A percentile compares a stretch with the other conserved stretches of the same genome.
Conservation (phyloP, 37 sponge, comb jelly and placozoan species). For the Diacarnus erythraeanus region DNA sequence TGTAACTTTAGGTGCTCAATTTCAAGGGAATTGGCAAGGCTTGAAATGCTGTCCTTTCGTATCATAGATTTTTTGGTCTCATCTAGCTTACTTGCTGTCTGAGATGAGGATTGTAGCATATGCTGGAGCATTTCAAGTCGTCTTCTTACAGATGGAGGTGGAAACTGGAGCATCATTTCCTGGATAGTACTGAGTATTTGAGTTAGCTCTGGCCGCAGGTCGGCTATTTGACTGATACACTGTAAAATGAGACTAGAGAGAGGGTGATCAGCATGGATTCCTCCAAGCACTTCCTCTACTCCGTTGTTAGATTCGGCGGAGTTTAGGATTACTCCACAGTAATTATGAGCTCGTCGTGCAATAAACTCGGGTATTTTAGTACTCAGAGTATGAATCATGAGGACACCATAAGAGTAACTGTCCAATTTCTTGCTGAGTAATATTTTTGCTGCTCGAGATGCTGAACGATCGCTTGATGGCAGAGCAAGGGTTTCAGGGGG, state of each 20-base stretch:
- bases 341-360: not conserved
- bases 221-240: slow-evolving; percentile 16
- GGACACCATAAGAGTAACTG: slow-evolving; percentile 34
- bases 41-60: slow-evolving; percentile 20
- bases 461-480: not conserved
- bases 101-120: not conserved
- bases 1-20: slow-evolving; percentile 37
- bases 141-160: slow-evolving; percentile 5
- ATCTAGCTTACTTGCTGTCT: not conserved
- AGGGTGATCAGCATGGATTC: slow-evolving; percentile 25
- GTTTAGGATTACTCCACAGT: slow-evolving; percentile 8
- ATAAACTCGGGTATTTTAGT: slow-evolving; percentile 13
- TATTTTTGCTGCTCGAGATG: not conserved
- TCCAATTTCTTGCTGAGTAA: slow-evolving; percentile 27
- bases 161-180: slow-evolving; percentile 46
- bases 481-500: slow-evolving; percentile 21
- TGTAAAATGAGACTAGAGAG: slow-evolving; percentile 27
- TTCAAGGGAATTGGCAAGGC: slow-evolving; percentile 28
- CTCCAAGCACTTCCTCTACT: slow-evolving; percentile 8
- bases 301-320: not conserved
- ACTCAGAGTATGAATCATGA: slow-evolving; percentile 49
- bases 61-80: not conserved
- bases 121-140: slow-evolving; percentile 18
- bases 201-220: not conserved
- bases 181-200: slow-evolving; percentile 9